Evolutionary conservation across 2,113 vertebrate species (phyloP), one percentile per base, ranked within the genome.

Genomic region (Pogona vitticeps): DNA sequence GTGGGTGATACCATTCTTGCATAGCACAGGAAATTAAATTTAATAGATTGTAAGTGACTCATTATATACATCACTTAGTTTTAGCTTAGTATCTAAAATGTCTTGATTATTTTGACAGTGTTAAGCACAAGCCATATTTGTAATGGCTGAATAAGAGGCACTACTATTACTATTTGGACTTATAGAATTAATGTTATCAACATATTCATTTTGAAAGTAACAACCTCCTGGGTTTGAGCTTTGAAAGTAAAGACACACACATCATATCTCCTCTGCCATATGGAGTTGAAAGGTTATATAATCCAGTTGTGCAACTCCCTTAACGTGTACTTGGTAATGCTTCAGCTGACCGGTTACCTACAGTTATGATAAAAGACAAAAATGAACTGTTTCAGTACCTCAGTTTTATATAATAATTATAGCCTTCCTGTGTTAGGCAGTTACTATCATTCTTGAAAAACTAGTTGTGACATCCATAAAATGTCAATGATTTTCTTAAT

Each of bases 61-160:
- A 75, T 95, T 88, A 91, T 92, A 59, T 91, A 79, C 91, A 89
- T 92, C 92, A 95, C 88, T 91, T 87, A 75, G 83, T 90, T 92
- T 38, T 56, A 85, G 86, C 46, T 94, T 88, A 80, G 65, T 63
- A 4, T 86, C 31, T 82, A 82, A 83, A 52, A 14, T 8, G 61
- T 67, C 61, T 75, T 90, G 75, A 92, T 83, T 86, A 92, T 83
- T 94, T 86, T 93, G 77, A 89, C 83, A 88, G 12, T 84, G 88
- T 94, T 94, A 83, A 90, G 87, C 17, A 71, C 3, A 90, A 59
- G 59, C 28, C 59, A 81, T 2, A 67, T 85, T 72, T 73, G 28
- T 77, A 80, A 5, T 78, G 90, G 38, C 0, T 0, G 81, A 73
- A 78, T 20, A 33, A 83, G 82, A 81, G 1, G 1, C 13, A 23